Percentiles rank a stretch among this genome's conserved stretches.
phyloP scores from a whole-genome alignment of 2,113 vertebrate genomes.

The Ahaetulla prasina region DNA sequence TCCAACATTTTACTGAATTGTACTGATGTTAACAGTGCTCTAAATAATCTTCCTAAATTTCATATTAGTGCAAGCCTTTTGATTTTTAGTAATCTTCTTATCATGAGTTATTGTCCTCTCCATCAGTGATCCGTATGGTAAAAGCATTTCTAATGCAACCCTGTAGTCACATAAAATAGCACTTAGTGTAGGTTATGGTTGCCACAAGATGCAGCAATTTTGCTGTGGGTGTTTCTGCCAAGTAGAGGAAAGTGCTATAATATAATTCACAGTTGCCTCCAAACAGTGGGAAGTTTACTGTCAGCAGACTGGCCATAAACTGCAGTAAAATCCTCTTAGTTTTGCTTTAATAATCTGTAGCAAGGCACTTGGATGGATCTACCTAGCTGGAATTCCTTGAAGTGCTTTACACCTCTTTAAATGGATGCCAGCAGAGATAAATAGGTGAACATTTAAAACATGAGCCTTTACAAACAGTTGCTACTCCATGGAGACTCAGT shows the following conservation, averaged over 20 bases:
- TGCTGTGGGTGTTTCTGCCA: not conserved
- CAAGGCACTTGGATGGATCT: not conserved
- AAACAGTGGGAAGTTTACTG: not conserved
- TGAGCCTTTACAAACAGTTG: not conserved
- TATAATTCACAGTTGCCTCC: fast-evolving
- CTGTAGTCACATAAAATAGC: not conserved
- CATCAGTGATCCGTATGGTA: not conserved
- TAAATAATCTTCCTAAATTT: not conserved
- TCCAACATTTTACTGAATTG: not conserved
- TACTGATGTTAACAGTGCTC: not conserved
- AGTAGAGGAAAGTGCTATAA: not conserved
- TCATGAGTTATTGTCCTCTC: not conserved
- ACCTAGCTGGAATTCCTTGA: not conserved
- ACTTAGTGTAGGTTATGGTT: not conserved
- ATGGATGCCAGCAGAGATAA: not conserved
- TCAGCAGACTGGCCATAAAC: not conserved
- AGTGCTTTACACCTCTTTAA: not conserved
- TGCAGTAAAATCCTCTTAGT: not conserved
- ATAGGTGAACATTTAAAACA: not conserved
- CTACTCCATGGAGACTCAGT: not conserved
- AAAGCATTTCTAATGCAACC: not conserved
- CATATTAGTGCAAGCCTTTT: not conserved
- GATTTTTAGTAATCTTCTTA: not conserved
- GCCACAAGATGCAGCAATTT: not conserved
- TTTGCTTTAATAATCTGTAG: not conserved